A percentile compares a stretch with the other conserved stretches of the same genome.
phyloP scores from a whole-genome alignment of 1,140 invertebrate genomes.

The Cepaea nemoralis region DNA sequence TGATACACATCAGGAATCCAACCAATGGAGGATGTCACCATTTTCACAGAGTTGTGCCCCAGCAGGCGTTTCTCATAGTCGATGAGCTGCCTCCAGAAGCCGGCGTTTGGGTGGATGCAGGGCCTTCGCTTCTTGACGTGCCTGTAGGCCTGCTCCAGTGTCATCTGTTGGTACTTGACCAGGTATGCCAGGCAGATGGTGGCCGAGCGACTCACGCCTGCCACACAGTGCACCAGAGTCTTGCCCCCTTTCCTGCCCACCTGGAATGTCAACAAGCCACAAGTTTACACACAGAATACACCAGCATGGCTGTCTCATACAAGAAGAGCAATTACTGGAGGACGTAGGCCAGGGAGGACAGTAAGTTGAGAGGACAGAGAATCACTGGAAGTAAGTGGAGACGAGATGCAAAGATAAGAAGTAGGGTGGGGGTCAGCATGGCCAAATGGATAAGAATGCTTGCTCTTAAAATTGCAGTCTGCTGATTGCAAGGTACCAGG shows the following conservation, averaged over 20 bases:
- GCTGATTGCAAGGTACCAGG: too few relatives aligned
- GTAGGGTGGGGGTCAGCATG: too few relatives aligned
- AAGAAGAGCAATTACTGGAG: too few relatives aligned
- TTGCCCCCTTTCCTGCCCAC: constrained; percentile 75
- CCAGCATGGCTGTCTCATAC: too few relatives aligned
- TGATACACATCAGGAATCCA: constrained; percentile 68
- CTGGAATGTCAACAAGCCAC: too few relatives aligned
- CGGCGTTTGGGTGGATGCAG: constrained; percentile 88
- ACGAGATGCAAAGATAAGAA: too few relatives aligned
- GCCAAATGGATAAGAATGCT: too few relatives aligned
- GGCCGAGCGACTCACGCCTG: constrained; percentile 89
- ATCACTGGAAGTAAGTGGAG: too few relatives aligned
- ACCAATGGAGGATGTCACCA: constrained; percentile 64
- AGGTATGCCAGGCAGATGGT: constrained; percentile 89
- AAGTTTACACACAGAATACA: too few relatives aligned
- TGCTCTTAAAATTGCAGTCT: too few relatives aligned
- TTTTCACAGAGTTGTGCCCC: constrained; percentile 70
- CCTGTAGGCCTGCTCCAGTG: constrained; percentile 83
- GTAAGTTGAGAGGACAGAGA: too few relatives aligned
- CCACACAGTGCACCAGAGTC: constrained; percentile 89
- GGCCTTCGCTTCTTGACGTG: constrained; percentile 80
- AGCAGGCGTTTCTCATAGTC: constrained; percentile 80
- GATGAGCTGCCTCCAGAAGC: constrained; percentile 89
- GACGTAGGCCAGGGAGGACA: too few relatives aligned
- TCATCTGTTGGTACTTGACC: constrained; percentile 85